Conservation (phyloP, 1,140 invertebrate species). For the Micrasema longulum region DNA sequence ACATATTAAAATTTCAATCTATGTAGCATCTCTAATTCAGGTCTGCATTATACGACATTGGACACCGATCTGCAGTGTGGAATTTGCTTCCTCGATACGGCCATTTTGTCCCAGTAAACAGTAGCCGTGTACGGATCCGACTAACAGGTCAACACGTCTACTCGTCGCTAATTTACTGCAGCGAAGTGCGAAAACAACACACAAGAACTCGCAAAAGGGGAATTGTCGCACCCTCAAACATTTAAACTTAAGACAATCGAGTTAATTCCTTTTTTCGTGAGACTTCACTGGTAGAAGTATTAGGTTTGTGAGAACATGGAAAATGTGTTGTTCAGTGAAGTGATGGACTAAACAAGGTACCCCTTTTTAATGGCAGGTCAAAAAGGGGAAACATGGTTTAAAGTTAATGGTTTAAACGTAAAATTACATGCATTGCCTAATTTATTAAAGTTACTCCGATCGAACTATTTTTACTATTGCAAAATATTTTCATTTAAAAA, state of each 20-base stretch:
- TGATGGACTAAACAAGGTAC: background rate
- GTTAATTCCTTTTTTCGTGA: no score
- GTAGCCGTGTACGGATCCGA: constrained; percentile 13
- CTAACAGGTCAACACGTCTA: constrained; percentile 8
- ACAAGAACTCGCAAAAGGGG: no score
- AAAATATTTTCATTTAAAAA: no score
- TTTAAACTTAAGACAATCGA: no score
- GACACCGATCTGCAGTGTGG: constrained; percentile 4
- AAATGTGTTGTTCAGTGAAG: background rate
- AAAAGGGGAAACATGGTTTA: background rate
- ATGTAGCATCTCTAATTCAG: constrained; percentile 5
- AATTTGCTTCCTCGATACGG: constrained; percentile 11
- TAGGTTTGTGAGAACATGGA: background rate
- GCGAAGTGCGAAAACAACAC: no score
- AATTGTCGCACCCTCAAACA: no score
- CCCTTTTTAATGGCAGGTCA: constrained; percentile 4
- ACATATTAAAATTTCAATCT: no score
- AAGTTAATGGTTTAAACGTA: no score
- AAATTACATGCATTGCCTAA: no score
- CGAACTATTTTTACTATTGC: no score
- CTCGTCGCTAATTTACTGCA: background rate
- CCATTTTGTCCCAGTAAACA: constrained; percentile 27
- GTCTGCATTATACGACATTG: background rate
- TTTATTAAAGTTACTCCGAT: no score
- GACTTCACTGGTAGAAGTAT: no score